Evolutionary conservation across 2,113 vertebrate genomes (phyloP).

Genomic region (Triplophysa siluroides): DNA sequence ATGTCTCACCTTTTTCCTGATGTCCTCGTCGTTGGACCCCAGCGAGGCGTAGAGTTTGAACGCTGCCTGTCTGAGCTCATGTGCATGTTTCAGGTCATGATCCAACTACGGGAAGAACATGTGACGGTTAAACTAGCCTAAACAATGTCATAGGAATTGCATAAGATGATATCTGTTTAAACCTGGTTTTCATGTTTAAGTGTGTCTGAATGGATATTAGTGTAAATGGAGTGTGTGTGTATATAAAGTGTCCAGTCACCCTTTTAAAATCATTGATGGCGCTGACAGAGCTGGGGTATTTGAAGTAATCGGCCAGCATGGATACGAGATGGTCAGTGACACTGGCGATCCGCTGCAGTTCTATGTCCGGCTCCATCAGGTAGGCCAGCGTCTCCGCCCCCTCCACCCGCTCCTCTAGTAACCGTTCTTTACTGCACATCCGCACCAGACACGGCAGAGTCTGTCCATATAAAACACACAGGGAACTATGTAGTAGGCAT

Average conservation of each 20-base stretch:
- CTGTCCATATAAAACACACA: conserved; percentile 63
- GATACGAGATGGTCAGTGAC: conserved; percentile 94
- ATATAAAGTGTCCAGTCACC: conserved; percentile 71
- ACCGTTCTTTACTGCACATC: conserved; percentile 96
- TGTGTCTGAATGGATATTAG: too few species aligned
- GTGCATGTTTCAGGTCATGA: conserved; percentile 96
- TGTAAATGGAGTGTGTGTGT: background rate
- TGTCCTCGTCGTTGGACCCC: conserved; percentile 98
- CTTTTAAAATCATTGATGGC: conserved; percentile 98
- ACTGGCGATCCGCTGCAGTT: conserved; percentile 96
- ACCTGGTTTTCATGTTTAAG: too few species aligned
- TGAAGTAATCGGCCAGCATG: conserved; percentile 98
- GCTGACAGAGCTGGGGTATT: conserved; percentile 97
- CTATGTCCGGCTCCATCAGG: conserved; percentile 95
- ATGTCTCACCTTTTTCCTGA: conserved; percentile 91
- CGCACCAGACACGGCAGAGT: conserved; percentile 95
- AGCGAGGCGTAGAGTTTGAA: conserved; percentile 98
- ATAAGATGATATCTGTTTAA: too few species aligned
- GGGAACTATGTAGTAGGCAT: too few species aligned
- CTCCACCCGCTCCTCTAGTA: conserved; percentile 94
- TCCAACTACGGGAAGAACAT: conserved; percentile 80
- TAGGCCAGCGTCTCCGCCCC: conserved; percentile 96
- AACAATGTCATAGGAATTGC: background rate
- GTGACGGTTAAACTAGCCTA: background rate
- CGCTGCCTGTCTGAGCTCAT: conserved; percentile 95